These are phyloP conservation scores for Synergus japonicus DNA, from an alignment of 2,888 invertebrate species.

Conservation along the genomic window DNA sequence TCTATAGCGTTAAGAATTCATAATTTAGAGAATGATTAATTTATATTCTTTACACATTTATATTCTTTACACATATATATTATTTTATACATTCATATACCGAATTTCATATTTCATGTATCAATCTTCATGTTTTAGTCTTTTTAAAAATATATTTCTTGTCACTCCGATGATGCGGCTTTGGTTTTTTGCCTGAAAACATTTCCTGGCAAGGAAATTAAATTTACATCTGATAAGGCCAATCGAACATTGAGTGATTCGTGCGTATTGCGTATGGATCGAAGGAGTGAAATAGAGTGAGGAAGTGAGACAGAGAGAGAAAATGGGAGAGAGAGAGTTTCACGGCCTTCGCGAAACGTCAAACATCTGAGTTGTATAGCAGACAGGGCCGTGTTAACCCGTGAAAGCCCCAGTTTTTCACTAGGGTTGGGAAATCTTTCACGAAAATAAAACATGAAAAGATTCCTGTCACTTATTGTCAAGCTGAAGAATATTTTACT, in stretches of 20 bases:
- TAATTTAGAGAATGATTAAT: too few relatives aligned
- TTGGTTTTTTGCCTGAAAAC: background rate
- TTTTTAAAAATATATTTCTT: background rate
- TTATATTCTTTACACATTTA: too few relatives aligned
- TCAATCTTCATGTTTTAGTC: too few relatives aligned
- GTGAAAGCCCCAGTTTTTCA: background rate
- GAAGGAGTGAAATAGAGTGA: conserved; percentile 44
- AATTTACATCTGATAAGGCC: conserved; percentile 29
- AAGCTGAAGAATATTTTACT: background rate
- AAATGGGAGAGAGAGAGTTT: conserved; percentile 51
- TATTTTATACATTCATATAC: too few relatives aligned
- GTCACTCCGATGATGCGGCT: background rate
- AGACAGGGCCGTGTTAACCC: conserved; percentile 66
- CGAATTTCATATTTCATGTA: too few relatives aligned
- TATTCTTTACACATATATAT: too few relatives aligned
- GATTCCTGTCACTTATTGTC: background rate
- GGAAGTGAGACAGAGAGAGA: conserved; percentile 40
- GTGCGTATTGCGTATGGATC: conserved; percentile 41
- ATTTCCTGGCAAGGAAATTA: background rate
- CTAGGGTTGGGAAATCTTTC: background rate
- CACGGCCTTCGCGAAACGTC: conserved; percentile 76
- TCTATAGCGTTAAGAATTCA: too few relatives aligned
- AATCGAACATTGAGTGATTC: conserved; percentile 6
- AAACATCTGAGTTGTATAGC: conserved; percentile 69
- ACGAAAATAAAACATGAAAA: background rate